Evolutionary conservation across 2,888 invertebrate genomes (phyloP), one percentile per base, ranked within the genome.

Genomic region (Hemithea aestivaria): DNA sequence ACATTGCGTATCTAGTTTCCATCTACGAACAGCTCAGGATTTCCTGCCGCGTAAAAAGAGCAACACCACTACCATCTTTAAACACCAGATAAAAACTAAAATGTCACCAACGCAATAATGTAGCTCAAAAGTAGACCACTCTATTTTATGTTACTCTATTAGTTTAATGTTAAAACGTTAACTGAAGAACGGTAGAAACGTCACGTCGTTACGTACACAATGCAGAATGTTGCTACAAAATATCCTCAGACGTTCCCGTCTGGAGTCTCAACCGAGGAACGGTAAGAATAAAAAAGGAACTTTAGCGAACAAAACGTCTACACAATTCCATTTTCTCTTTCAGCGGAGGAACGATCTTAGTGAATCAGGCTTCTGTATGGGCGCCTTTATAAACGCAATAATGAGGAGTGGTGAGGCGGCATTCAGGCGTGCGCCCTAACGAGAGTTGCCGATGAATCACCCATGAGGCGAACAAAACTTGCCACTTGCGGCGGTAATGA

Each of bases 341-440:
- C 81, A 83, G 69, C 65, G 66, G 66, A 72, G 59, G 62, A 71
- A 75, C 74, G 68, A 66, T 74, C 78, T 83, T 83, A 78, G 81
- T 82, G 78, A 81, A 83, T 81, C 81, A 75, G 65, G 67, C 61
- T 66, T 68, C 71, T 84, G 71, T 83, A 84, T 83, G 69, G 79
- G 60, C 66, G 81, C 81, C 71, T 85, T 85, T 84, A 85, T 85
- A 84, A 84, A 84, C 83, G 84, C 83, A 84, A 85, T 87, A 87
- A 87, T 83, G 83, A 84, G 84, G 64, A 84, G 80, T 79, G 74
- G 74, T 74, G 78, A 82, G 75, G 77, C 76, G 76, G 80, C 73
- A 84, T 85, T 85, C 79, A 87, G 57, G 68, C 77, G 71, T 66
- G 65, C 70, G 59, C 69, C 61, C 66, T 83, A 83, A 84, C 80